phyloP scores from a whole-genome alignment of 2,888 invertebrate genomes.

The Siphlonurus alternatus region DNA sequence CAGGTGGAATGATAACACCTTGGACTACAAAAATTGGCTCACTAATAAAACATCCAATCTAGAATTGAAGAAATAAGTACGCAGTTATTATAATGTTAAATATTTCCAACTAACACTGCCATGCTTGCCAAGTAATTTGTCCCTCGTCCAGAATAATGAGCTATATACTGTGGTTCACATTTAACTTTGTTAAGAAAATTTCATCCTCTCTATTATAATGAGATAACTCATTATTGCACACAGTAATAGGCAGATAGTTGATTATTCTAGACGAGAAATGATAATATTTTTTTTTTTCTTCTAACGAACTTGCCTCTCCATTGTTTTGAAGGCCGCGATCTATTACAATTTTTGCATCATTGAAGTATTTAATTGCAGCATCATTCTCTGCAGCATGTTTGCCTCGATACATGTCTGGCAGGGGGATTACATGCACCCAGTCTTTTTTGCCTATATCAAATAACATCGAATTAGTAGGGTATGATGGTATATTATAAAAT shows the following conservation, averaged over 20 bases:
- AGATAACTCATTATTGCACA: neutral
- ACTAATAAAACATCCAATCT: conserved; percentile 20
- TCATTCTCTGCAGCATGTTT: conserved; percentile 15
- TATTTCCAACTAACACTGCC: too few species aligned
- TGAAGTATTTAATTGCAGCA: conserved; percentile 17
- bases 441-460: conserved; percentile 9
- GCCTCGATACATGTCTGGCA: conserved; percentile 20
- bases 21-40: conserved; percentile 20
- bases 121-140: too few species aligned
- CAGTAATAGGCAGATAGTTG: too few species aligned
- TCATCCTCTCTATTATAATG: neutral
- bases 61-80: too few species aligned
- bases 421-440: conserved; percentile 20
- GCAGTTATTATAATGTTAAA: too few species aligned
- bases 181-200: neutral
- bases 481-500: neutral
- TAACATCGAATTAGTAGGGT: neutral
- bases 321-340: conserved; percentile 13
- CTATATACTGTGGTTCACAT: too few species aligned
- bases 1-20: conserved; percentile 20
- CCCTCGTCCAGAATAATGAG: too few species aligned
- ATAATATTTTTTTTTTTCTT: too few species aligned
- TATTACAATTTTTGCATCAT: conserved; percentile 16
- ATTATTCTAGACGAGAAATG: too few species aligned
- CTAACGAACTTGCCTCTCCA: too few species aligned